Percentiles rank a stretch among this genome's conserved stretches.
phyloP scores from a whole-genome alignment of 1,140 invertebrate genomes.

The Trichoplusia ni region DNA sequence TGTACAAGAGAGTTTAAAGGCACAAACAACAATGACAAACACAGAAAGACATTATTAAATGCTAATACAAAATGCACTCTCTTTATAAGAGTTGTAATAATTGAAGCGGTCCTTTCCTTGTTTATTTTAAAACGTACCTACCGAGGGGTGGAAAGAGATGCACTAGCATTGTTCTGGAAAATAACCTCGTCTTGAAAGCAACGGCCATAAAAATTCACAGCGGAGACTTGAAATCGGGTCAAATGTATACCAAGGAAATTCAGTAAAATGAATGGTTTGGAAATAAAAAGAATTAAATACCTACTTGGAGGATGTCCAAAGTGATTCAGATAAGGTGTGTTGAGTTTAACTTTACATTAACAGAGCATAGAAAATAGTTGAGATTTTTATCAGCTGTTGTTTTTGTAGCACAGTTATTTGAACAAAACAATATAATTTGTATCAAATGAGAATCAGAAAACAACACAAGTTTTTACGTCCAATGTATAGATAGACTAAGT shows the following conservation, averaged over 20 bases:
- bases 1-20: constrained; percentile 6
- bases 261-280: constrained; percentile 14
- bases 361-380: not conserved
- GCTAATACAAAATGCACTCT: constrained; percentile 31
- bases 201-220: constrained; percentile 40
- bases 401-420: not conserved
- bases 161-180: constrained; percentile 43
- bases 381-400: constrained; percentile 2
- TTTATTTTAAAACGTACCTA: constrained; percentile 36
- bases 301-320: constrained; percentile 30
- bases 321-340: constrained; percentile 29
- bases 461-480: no score
- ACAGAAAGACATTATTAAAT: constrained; percentile 34
- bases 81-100: constrained; percentile 35
- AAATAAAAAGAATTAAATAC: constrained; percentile 28
- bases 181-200: constrained; percentile 38
- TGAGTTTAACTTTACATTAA: constrained; percentile 20
- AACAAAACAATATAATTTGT: no score
- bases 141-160: constrained; percentile 28
- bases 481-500: no score
- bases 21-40: constrained; percentile 24
- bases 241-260: constrained; percentile 27
- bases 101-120: constrained; percentile 40
- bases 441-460: no score
- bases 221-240: constrained; percentile 33